These are phyloP conservation scores for Drosophila lacertosa DNA, from an alignment of 1,140 invertebrate genomes.

Conservation along the genomic window DNA sequence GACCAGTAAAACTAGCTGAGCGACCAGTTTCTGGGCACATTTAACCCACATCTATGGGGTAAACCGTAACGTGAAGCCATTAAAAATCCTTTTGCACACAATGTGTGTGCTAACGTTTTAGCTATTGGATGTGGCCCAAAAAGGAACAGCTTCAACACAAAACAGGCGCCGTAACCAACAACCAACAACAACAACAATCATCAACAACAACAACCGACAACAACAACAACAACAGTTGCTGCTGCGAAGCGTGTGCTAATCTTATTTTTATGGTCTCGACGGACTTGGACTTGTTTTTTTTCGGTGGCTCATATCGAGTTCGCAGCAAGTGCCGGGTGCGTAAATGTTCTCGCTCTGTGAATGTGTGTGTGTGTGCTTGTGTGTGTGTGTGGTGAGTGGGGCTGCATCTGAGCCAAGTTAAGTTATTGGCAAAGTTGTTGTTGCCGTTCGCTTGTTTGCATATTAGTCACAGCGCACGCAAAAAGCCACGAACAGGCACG, in stretches of 20 bases:
- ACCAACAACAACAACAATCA: constrained; percentile 11
- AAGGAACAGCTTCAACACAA: constrained; percentile 18
- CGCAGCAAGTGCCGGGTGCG: constrained; percentile 38
- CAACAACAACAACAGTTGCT: constrained; percentile 27
- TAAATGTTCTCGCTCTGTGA: constrained; percentile 51
- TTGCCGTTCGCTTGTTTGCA: constrained; percentile 70
- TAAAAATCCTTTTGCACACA: constrained; percentile 48
- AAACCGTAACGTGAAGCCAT: constrained; percentile 27
- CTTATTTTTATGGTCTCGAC: constrained; percentile 79
- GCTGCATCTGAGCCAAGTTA: constrained; percentile 72
- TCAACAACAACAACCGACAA: constrained; percentile 5
- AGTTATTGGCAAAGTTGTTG: constrained; percentile 69
- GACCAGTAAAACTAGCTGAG: not conserved
- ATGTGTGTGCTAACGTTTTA: constrained; percentile 45
- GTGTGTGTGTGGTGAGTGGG: constrained; percentile 19
- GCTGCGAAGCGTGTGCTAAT: constrained; percentile 74
- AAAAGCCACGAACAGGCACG: constrained; percentile 20
- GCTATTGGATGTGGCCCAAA: constrained; percentile 36
- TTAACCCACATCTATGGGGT: constrained; percentile 47
- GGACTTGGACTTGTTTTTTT: constrained; percentile 67
- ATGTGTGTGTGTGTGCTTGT: constrained; percentile 25
- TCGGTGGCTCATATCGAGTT: constrained; percentile 28
- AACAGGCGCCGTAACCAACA: constrained; percentile 30
- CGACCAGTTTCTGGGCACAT: constrained; percentile 4
- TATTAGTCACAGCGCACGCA: constrained; percentile 75